Evolutionary conservation across 2,888 invertebrate genomes (phyloP), one percentile per base, ranked within the genome.

Genomic region (Resseliella maxima): DNA sequence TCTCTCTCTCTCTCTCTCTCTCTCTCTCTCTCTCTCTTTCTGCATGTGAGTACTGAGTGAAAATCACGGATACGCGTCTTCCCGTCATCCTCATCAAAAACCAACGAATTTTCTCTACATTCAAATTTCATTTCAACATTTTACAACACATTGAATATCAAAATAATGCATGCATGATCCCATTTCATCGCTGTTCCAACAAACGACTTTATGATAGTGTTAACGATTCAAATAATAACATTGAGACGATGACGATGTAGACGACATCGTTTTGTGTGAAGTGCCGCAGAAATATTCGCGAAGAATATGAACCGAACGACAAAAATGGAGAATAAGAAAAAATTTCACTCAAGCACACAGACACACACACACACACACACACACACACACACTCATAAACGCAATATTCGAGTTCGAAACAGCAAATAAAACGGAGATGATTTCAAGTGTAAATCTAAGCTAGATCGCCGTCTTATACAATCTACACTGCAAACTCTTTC

Each of bases 201-300:
- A 38, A 83, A 83, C 83, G 38, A 83, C 5, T 38, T 83, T 83
- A 83, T 83, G 83, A 83, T 83, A 83, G 83, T 83, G 83, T 83
- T 83, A 83, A 83, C 83, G 38, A 83, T 38, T 83, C 38, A 83
- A 38, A 83, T 83, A 83, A 83, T n/a, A 81, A 38, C 38, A 38
- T 38, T 35, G 72, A 27, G 35, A 72, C 72, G 31, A 31, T 18
- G 72, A 72, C n/a, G n/a, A 24, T 59, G 3, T n/a, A n/a, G n/a
- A n/a, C n/a, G n/a, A n/a, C n/a, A n/a, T 50, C 21, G 10, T 21
- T 50, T 2, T 50, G 50, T 21, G 10, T 2, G 15, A 21, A 18
- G 21, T 50, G 21, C 5, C 2, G 21, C 50, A 18, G 2, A 50
- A 50, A 41, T 41, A 12, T 12, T 5, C 50, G 50, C 21, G 21